Evolutionary conservation across 2,113 vertebrate genomes (phyloP).

Genomic region (Bufo bufo): DNA sequence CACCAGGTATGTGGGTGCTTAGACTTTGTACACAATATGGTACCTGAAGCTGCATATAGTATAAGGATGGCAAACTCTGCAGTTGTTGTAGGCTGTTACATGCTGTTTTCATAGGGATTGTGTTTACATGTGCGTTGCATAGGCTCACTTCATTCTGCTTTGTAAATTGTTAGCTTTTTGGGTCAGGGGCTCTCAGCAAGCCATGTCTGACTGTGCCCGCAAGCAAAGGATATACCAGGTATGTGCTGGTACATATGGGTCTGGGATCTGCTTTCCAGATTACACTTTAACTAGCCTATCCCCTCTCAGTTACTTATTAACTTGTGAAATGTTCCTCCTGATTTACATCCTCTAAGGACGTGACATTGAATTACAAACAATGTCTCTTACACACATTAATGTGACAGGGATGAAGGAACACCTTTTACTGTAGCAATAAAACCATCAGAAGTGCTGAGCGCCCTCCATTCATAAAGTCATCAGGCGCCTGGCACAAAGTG

Average conservation of each 20-base stretch:
- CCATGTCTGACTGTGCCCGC: neutral
- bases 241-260: slow-evolving; percentile 11
- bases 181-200: neutral
- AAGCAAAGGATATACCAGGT: neutral
- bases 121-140: neutral
- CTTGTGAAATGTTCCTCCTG: slow-evolving; percentile 27
- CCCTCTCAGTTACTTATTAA: slow-evolving; percentile 48
- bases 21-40: too few species aligned
- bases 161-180: neutral
- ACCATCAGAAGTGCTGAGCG: neutral
- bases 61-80: neutral
- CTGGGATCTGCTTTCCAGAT: slow-evolving; percentile 6
- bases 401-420: slow-evolving; percentile 1
- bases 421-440: slow-evolving; percentile 2
- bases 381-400: slow-evolving; percentile 13
- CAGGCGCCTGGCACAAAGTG: slow-evolving; percentile 7
- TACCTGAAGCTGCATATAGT: too few species aligned
- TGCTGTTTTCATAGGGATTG: neutral
- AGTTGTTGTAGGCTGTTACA: too few species aligned
- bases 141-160: neutral
- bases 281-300: slow-evolving; percentile 51
- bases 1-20: neutral
- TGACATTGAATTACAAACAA: slow-evolving; percentile 55
- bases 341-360: slow-evolving; percentile 50
- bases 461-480: slow-evolving; percentile 10